Conservation (phyloP, 2,113 vertebrate genomes). For the Atrichornis clamosus region DNA sequence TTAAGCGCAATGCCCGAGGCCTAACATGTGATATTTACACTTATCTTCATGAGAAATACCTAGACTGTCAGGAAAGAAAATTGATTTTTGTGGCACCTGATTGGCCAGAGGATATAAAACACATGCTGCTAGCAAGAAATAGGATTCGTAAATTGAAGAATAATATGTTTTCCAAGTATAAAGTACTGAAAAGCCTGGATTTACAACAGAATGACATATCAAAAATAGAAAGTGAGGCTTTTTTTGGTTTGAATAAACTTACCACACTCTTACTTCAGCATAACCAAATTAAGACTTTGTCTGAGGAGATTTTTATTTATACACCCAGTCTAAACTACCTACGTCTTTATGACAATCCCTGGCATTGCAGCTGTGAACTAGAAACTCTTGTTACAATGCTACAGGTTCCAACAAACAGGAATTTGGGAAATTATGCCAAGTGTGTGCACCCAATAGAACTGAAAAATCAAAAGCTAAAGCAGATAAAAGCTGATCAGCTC, state of each 20-base stretch:
- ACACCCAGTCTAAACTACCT: slow-evolving; percentile 85
- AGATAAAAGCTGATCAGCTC: slow-evolving; percentile 76
- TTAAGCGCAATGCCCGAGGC: slow-evolving; percentile 77
- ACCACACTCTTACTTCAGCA: slow-evolving; percentile 93
- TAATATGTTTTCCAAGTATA: slow-evolving; percentile 88
- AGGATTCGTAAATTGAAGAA: slow-evolving; percentile 84
- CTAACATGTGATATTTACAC: slow-evolving; percentile 83
- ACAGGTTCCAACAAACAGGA: slow-evolving; percentile 89
- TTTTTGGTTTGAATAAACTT: slow-evolving; percentile 86
- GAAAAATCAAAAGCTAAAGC: slow-evolving; percentile 83
- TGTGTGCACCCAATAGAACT: slow-evolving; percentile 79
- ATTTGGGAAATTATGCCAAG: slow-evolving; percentile 91
- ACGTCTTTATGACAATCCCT: slow-evolving; percentile 93
- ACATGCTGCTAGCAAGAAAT: slow-evolving; percentile 91
- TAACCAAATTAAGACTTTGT: slow-evolving; percentile 82
- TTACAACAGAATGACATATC: slow-evolving; percentile 92
- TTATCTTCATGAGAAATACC: slow-evolving; percentile 87
- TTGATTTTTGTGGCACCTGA: slow-evolving; percentile 78
- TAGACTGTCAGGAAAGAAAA: slow-evolving; percentile 91
- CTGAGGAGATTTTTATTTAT: slow-evolving; percentile 87
- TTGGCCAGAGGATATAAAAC: slow-evolving; percentile 89
- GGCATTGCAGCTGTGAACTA: slow-evolving; percentile 86
- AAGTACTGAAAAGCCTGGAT: slow-evolving; percentile 86
- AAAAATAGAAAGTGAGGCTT: slow-evolving; percentile 84
- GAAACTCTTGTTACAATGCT: slow-evolving; percentile 88